These are phyloP conservation scores for Ceratina calcarata DNA, from an alignment of 1,140 invertebrate species.

Conservation along the genomic window DNA sequence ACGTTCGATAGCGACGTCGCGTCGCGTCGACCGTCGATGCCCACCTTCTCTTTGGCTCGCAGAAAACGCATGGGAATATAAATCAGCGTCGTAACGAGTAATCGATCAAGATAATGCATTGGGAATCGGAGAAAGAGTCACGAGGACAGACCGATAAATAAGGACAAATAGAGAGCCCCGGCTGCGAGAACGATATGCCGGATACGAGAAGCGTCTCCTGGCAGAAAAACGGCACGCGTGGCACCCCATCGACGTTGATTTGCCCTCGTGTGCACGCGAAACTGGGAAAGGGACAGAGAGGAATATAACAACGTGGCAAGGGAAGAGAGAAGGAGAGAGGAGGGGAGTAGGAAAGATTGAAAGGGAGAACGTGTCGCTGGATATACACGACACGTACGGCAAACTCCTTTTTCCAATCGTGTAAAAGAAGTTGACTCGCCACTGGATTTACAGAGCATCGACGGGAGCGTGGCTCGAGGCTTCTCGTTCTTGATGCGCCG, in stretches of 20 bases:
- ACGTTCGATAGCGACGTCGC: constrained; percentile 1
- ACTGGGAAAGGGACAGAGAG: constrained; percentile 16
- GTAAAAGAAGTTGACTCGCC: constrained; percentile 53
- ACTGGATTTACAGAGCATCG: constrained; percentile 55
- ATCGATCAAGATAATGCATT: constrained; percentile 67
- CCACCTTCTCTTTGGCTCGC: background rate
- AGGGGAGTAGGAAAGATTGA: background rate
- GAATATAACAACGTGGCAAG: background rate
- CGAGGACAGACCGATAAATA: constrained; percentile 57
- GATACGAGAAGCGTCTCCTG: constrained; percentile 14
- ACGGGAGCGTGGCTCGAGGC: constrained; percentile 26
- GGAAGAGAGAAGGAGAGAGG: background rate
- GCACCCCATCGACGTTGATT: constrained; percentile 49
- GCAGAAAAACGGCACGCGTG: constrained; percentile 54
- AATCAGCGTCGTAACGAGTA: constrained; percentile 65
- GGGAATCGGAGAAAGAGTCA: constrained; percentile 59
- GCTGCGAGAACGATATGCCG: constrained; percentile 40
- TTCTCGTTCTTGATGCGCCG: constrained; percentile 12
- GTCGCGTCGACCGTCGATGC: background rate
- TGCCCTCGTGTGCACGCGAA: constrained; percentile 36
- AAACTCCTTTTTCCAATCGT: constrained; percentile 53
- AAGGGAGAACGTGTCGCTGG: constrained; percentile 33
- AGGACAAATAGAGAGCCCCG: constrained; percentile 52
- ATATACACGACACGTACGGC: constrained; percentile 57
- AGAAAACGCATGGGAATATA: constrained; percentile 57